Conservation (phyloP, 2,797 vertebrate species). For the Neosalanx taihuensis region DNA sequence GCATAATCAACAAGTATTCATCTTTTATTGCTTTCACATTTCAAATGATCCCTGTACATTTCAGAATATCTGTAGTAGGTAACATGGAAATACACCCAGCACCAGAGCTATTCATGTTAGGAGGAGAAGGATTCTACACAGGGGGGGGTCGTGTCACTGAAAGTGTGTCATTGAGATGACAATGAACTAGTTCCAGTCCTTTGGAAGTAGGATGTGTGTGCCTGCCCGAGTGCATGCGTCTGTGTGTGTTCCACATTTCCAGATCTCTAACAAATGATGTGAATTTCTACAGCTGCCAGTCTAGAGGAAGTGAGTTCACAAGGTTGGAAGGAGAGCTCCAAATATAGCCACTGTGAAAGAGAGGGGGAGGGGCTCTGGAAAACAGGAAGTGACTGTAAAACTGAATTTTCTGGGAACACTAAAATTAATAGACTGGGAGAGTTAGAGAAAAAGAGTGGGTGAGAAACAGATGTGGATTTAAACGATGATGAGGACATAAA, state of each 20-base stretch:
- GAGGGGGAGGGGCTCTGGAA: conserved; percentile 16
- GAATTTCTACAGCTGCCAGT: conserved; percentile 45
- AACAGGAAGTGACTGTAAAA: conserved; percentile 53
- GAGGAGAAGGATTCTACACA: not conserved
- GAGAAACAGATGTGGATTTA: conserved; percentile 17
- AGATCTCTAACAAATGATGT: conserved; percentile 40
- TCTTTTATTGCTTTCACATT: too few relatives aligned
- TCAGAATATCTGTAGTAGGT: not conserved
- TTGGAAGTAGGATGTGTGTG: conserved; percentile 36
- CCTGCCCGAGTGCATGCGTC: not conserved
- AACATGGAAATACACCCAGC: not conserved
- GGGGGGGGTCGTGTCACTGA: conserved; percentile 17
- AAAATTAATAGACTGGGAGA: not conserved
- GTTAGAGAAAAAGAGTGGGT: not conserved
- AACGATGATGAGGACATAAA: conserved; percentile 7
- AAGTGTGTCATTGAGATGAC: conserved; percentile 39
- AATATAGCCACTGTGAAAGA: conserved; percentile 61
- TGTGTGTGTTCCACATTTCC: conserved; percentile 33
- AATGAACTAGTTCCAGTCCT: conserved; percentile 55
- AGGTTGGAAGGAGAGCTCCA: conserved; percentile 59
- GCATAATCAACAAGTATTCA: too few relatives aligned
- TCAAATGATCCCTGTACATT: too few relatives aligned
- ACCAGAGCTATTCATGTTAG: not conserved
- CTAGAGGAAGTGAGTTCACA: conserved; percentile 68
- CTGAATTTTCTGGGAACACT: not conserved